Evolutionary conservation across 2,113 vertebrate species (phyloP).

Genomic region (Mobula hypostoma): DNA sequence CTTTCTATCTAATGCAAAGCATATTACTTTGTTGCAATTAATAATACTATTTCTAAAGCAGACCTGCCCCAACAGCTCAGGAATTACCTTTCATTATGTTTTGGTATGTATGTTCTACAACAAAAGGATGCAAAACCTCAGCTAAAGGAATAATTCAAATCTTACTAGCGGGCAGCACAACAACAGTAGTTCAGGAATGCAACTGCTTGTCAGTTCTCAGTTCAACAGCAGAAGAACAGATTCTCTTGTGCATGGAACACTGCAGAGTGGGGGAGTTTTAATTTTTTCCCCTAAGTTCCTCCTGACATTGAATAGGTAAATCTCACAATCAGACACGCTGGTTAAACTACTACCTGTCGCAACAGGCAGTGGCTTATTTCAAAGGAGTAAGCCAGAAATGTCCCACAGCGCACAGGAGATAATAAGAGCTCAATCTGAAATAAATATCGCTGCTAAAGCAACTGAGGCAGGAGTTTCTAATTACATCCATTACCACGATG

Average conservation of each 20-base stretch:
- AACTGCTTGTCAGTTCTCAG: not conserved
- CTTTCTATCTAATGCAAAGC: not conserved
- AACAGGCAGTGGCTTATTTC: not conserved
- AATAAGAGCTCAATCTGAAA: slow-evolving; percentile 27
- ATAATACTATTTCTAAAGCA: not conserved
- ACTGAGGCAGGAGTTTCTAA: slow-evolving; percentile 33
- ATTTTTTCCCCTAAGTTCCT: not conserved
- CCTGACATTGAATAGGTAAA: not conserved
- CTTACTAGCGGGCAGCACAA: not conserved
- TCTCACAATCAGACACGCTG: not conserved
- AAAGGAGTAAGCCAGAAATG: slow-evolving; percentile 30
- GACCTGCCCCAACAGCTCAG: not conserved
- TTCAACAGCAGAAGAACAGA: not conserved
- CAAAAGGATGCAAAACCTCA: not conserved
- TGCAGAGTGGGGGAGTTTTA: not conserved
- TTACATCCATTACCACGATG: slow-evolving; percentile 29
- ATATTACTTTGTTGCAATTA: not conserved
- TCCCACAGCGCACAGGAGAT: slow-evolving; percentile 8
- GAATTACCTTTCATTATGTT: not conserved
- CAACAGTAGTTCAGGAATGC: not conserved
- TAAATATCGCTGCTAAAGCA: slow-evolving; percentile 29
- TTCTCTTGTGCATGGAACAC: not conserved
- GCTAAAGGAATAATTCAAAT: not conserved
- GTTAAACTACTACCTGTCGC: slow-evolving; percentile 2
- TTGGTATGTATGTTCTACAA: not conserved